phyloP scores from a whole-genome alignment of 2,113 vertebrate genomes.

The Coregonus clupeaformis region DNA sequence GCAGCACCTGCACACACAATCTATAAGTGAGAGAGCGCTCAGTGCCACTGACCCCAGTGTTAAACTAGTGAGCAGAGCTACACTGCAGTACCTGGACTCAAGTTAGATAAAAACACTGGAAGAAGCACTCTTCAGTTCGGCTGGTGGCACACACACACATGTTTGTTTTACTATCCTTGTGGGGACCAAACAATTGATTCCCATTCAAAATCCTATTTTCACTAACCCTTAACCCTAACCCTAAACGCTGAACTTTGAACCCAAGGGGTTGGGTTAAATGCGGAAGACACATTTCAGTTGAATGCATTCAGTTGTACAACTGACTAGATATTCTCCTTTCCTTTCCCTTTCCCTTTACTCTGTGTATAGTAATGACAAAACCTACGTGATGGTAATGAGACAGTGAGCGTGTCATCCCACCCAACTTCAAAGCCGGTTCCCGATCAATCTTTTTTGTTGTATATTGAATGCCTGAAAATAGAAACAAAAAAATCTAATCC shows the following conservation, averaged over 20 bases:
- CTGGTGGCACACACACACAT: no score
- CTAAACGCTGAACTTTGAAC: no score
- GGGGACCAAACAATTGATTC: neutral
- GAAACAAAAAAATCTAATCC: conserved; percentile 32
- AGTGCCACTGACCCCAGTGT: conserved; percentile 32
- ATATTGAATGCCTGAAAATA: conserved; percentile 16
- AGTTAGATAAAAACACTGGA: conserved; percentile 44
- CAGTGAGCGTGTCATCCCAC: neutral
- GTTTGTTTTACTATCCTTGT: no score
- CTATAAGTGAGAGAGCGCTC: conserved; percentile 36
- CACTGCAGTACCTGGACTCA: conserved; percentile 3
- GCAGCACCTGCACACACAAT: conserved; percentile 35
- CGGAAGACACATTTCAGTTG: no score
- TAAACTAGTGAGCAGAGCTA: neutral
- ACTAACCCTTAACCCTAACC: no score
- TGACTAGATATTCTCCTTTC: neutral
- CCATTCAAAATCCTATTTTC: no score
- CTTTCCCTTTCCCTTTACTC: neutral
- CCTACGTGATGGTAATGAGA: neutral
- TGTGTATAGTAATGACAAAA: neutral
- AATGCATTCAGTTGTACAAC: neutral
- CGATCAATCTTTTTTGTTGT: conserved; percentile 7
- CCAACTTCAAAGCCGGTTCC: conserved; percentile 20
- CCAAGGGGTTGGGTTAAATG: no score
- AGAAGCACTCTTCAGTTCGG: neutral